phyloP scores from a whole-genome alignment of 1,140 invertebrate genomes.

The Drosophila triauraria region DNA sequence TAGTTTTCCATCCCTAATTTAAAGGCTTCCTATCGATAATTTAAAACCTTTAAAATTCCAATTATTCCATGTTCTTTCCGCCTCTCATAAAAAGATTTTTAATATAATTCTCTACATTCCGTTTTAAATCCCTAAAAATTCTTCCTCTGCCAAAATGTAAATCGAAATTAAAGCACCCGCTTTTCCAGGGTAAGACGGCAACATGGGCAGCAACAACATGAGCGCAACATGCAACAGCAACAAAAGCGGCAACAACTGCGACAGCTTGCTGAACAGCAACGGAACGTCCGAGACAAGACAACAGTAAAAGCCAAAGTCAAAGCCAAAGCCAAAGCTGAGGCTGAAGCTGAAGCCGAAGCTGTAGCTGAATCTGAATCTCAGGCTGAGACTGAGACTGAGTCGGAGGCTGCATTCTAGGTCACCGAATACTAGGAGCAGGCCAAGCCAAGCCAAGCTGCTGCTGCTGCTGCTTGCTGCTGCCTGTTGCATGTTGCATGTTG shows the following conservation, averaged over 20 bases:
- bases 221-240: constrained; percentile 23
- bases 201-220: constrained; percentile 20
- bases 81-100: no score
- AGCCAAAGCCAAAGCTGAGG: constrained; percentile 38
- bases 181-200: constrained; percentile 12
- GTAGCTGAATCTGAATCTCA: constrained; percentile 6
- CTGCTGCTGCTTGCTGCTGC: constrained; percentile 20
- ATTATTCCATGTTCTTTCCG: no score
- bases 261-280: constrained; percentile 62
- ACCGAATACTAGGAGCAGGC: constrained; percentile 69
- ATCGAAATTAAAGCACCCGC: neutral
- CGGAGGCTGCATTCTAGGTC: constrained; percentile 76
- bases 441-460: constrained; percentile 23
- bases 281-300: constrained; percentile 52
- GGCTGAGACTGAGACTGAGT: constrained; percentile 15
- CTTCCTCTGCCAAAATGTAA: neutral
- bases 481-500: constrained; percentile 54
- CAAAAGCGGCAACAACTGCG: constrained; percentile 33
- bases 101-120: no score
- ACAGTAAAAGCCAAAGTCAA: constrained; percentile 60
- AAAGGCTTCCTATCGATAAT: no score
- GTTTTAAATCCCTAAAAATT: no score
- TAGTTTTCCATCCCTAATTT: no score
- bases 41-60: no score
- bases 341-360: constrained; percentile 17